phyloP scores from a whole-genome alignment of 2,113 vertebrate genomes.

The Jacana jacana region DNA sequence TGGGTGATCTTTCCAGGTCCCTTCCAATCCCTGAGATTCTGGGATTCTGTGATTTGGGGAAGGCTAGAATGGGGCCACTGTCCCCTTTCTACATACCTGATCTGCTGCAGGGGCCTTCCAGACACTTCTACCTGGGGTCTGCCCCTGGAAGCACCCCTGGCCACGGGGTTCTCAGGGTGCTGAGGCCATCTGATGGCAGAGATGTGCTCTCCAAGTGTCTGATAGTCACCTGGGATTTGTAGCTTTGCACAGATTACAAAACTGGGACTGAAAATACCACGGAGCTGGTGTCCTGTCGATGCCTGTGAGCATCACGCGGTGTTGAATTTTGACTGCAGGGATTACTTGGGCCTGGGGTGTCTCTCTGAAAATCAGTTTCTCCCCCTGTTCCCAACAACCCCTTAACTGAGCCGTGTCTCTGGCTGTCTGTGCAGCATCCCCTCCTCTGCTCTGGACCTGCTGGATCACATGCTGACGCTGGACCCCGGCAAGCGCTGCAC shows the following conservation, averaged over 20 bases:
- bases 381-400: background rate
- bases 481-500: slow-evolving; percentile 95
- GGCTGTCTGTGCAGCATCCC: slow-evolving; percentile 79
- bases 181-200: background rate
- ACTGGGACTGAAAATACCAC: rapidly evolving
- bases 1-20: no score
- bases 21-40: no score
- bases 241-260: background rate
- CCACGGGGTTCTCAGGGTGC: rapidly evolving
- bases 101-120: background rate
- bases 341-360: background rate
- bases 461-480: slow-evolving; percentile 97
- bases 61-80: background rate
- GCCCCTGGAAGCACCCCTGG: background rate
- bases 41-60: no score
- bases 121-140: background rate
- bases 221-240: background rate
- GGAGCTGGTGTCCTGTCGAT: rapidly evolving
- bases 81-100: background rate
- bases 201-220: rapidly evolving
- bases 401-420: background rate
- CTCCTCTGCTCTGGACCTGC: slow-evolving; percentile 86
- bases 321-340: rapidly evolving
- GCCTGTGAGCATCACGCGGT: background rate
- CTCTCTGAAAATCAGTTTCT: background rate